Evolutionary conservation across 2,888 invertebrate genomes (phyloP).

Genomic region (Oscheius sp.): DNA sequence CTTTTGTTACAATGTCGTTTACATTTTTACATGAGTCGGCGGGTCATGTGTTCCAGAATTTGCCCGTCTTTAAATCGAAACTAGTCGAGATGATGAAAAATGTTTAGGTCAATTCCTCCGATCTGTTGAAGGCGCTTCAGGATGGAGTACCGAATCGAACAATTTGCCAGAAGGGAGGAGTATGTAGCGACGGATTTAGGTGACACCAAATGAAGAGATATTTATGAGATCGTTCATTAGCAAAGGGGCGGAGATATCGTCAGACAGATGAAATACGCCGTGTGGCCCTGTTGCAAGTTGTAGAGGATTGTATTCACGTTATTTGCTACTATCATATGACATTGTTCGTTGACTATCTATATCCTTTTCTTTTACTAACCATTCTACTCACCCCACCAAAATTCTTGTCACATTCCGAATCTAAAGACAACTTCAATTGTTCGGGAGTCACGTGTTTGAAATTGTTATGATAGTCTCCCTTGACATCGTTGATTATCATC

Average conservation of each 20-base stretch:
- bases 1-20: too few relatives aligned
- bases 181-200: constrained; percentile 26
- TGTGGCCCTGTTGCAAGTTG: constrained; percentile 16
- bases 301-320: constrained; percentile 9
- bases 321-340: not conserved
- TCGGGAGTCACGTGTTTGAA: constrained; percentile 39
- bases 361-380: not conserved
- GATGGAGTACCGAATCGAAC: constrained; percentile 22
- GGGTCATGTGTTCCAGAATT: too few relatives aligned
- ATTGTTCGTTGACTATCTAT: constrained; percentile 4
- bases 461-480: constrained; percentile 39
- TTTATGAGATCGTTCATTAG: not conserved
- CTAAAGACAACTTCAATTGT: constrained; percentile 32
- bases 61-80: too few relatives aligned
- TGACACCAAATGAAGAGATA: constrained; percentile 2
- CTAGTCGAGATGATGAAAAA: too few relatives aligned
- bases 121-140: constrained; percentile 26
- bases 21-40: not conserved
- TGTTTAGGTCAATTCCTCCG: constrained; percentile 27
- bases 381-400: constrained; percentile 17
- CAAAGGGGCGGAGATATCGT: constrained; percentile 5
- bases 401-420: constrained; percentile 22
- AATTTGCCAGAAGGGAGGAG: constrained; percentile 29
- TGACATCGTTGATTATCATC: constrained; percentile 46
- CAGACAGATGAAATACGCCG: constrained; percentile 15